Base-by-base conservation (phyloP, 2,797 vertebrate genomes). In the Myiotriccus ornatus region DNA sequence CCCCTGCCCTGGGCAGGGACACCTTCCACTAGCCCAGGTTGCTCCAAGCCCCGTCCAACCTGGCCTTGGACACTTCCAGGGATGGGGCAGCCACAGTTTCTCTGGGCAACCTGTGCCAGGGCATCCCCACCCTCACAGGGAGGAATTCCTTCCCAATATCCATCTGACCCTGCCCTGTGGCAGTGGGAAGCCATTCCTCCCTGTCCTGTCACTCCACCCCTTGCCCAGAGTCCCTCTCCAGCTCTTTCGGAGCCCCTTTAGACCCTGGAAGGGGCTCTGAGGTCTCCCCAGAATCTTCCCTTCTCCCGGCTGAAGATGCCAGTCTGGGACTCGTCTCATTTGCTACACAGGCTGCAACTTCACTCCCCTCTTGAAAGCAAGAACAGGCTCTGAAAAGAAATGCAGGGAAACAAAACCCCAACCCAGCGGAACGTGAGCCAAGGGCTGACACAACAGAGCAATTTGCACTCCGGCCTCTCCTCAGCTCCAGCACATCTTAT, bases 11-110 rank as follows among this genome's bases (percentile, higher is more conserved):
- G 20, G 39, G 3, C 63, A 76, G 14, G 49, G 35, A 30, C 14
- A 34, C 21, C 30, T 46, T 4, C 25, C 37, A 20, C 23, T 2
- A 2, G 0, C 2, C 49, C 63, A 56, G 50, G 2, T 0, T 30
- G n/a, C n/a, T 39, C 71, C 86, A 60, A 47, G 34, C 22, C 14
- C 24, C 0, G 0, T 69, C 63, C 49, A 44, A 0, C 17, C 21
- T 23, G 37, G 20, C 57, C 44, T 39, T 46, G 28, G n/a, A 22
- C 44, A 39, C 3, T 70, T 1, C 21, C n/a, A 77, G 12, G 17
- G 50, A 39, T 70, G 37, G 8, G 21, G 14, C 79, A 83, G 53
- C 30, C 75, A 57, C 68, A 28, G 59, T 50, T 87, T 20, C 59
- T 50, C 75, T 68, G 71, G 15, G 9, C 22, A 37, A 0, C 14